Conservation (phyloP, 2,888 invertebrate species). For the Halictus ligatus region DNA sequence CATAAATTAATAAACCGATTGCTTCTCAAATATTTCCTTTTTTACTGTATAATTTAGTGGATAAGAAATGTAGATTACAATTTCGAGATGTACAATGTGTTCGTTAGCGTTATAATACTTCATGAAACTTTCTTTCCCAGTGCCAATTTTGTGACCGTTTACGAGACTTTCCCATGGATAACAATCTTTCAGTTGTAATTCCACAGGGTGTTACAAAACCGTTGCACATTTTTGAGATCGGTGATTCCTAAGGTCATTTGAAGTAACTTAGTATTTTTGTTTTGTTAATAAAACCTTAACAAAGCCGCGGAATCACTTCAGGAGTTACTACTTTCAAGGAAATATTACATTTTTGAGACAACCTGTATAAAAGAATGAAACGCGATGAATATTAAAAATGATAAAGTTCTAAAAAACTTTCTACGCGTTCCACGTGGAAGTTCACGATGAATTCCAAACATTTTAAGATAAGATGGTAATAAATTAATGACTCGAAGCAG, state of each 20-base stretch:
- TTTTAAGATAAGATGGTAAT: not conserved
- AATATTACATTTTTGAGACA: too few species aligned
- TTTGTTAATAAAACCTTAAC: too few species aligned
- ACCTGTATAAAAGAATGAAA: not conserved
- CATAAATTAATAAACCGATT: not conserved
- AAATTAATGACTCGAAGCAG: not conserved
- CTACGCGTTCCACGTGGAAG: not conserved
- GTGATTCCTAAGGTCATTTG: too few species aligned
- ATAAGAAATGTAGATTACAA: not conserved
- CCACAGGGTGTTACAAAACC: too few species aligned
- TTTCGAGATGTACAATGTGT: not conserved
- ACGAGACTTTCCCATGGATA: not conserved
- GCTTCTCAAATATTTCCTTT: not conserved
- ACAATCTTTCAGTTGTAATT: not conserved
- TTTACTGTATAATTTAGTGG: not conserved
- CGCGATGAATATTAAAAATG: not conserved
- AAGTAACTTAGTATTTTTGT: too few species aligned
- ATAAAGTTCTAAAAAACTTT: not conserved
- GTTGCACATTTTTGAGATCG: too few species aligned
- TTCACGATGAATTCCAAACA: not conserved
- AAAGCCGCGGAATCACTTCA: too few species aligned
- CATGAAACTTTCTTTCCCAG: not conserved
- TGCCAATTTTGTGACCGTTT: not conserved
- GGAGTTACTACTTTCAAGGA: too few species aligned
- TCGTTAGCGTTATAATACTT: not conserved